Conservation (phyloP, 2,888 invertebrate species). For the Melanotus villosus region DNA sequence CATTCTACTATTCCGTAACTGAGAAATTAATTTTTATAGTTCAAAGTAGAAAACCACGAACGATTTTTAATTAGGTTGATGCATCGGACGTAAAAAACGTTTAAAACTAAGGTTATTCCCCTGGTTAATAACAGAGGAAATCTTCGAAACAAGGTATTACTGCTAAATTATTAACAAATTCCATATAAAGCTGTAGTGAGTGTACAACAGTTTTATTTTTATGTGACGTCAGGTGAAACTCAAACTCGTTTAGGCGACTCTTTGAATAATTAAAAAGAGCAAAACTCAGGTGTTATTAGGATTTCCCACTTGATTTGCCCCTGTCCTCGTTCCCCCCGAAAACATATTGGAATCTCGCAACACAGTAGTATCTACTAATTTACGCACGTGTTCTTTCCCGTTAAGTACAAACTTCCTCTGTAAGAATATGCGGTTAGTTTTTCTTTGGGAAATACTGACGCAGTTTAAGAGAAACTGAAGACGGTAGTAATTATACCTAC, state of each 20-base stretch:
- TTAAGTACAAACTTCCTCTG: not conserved
- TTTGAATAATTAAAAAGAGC: not conserved
- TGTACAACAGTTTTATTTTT: not conserved
- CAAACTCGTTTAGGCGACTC: slow-evolving; percentile 1
- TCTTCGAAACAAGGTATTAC: too few species aligned
- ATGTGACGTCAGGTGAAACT: slow-evolving; percentile 6
- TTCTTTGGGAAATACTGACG: not conserved
- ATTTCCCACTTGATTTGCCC: slow-evolving; percentile 1
- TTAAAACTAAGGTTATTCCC: too few species aligned
- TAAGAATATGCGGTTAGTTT: not conserved
- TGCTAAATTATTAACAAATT: not conserved
- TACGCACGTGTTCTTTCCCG: slow-evolving; percentile 10
- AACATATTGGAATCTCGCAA: too few species aligned
- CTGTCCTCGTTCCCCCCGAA: too few species aligned
- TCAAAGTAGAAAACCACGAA: not conserved
- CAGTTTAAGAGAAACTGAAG: too few species aligned
- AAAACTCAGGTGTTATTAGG: slow-evolving; percentile 11
- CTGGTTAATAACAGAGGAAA: too few species aligned
- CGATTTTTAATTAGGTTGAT: not conserved
- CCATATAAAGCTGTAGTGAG: not conserved
- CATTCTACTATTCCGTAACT: not conserved
- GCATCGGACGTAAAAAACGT: too few species aligned
- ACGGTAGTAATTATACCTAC: too few species aligned
- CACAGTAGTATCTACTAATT: not conserved
- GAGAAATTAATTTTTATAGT: not conserved